These are phyloP conservation scores for Hydrochoerus hydrochaeris DNA, from an alignment of 2,113 vertebrate species.

Conservation along the genomic window DNA sequence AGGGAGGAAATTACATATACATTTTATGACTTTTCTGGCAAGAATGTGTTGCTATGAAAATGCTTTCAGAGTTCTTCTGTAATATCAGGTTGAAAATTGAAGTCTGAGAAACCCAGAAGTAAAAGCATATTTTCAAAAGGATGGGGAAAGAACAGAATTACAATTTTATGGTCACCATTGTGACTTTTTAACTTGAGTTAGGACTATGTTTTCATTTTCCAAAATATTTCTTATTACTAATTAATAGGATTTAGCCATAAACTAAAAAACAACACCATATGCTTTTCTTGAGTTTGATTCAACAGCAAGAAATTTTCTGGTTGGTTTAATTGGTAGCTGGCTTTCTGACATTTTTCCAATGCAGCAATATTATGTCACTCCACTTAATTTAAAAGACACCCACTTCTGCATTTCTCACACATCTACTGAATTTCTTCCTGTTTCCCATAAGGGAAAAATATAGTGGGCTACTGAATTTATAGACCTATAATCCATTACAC, in stretches of 20 bases:
- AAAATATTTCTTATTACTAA: conserved; percentile 62
- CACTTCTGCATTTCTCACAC: conserved; percentile 38
- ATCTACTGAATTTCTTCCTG: neutral
- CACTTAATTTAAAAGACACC: conserved; percentile 22
- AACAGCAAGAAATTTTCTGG: conserved; percentile 60
- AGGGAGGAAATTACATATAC: neutral
- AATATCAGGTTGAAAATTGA: conserved; percentile 4
- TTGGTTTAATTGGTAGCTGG: conserved; percentile 30
- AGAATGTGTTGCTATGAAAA: neutral
- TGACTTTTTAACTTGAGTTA: conserved; percentile 67
- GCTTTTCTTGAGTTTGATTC: conserved; percentile 56
- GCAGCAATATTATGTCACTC: conserved; percentile 58
- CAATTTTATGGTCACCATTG: conserved; percentile 51
- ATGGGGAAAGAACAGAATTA: neutral
- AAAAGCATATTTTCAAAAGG: conserved; percentile 53
- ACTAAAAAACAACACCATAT: neutral
- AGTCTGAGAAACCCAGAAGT: neutral
- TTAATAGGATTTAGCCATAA: conserved; percentile 59
- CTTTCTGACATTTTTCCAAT: conserved; percentile 40
- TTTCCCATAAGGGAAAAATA: conserved; percentile 23
- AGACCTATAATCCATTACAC: neutral
- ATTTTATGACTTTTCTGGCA: neutral
- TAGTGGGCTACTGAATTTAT: neutral
- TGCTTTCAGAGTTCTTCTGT: neutral
- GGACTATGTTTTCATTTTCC: conserved; percentile 57